Evolutionary conservation across 1,140 invertebrate genomes (phyloP), one percentile per base, ranked within the genome.

Genomic region (Macrotrachela quadricornifera): DNA sequence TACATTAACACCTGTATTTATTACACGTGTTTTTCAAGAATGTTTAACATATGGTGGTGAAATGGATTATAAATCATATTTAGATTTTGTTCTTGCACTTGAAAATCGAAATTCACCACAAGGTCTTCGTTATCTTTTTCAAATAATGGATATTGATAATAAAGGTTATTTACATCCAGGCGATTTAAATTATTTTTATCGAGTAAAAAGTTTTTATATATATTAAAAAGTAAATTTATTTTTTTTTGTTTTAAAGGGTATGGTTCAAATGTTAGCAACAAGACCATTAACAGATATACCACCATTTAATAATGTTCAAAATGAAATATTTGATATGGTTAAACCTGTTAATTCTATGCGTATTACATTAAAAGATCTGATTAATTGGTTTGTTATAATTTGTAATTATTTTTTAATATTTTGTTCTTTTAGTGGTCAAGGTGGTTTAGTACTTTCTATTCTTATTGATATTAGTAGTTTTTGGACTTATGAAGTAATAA

Each of bases 281-380:
- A 30, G 21, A 30, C 21, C 21, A 30, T 30, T 30, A 30, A 30
- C 21, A 30, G 21, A 30, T 4, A 8, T 42, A 14, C 41, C 41
- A 14, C 15, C 78, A 57, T 92, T 94, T 70, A 80, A 87, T 58
- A 85, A 94, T 73, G 81, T 95, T 0, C 88, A 90, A 71, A 84
- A 94, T 72, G 87, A 94, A 72, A 86, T 95, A 59, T 94, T 92
- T 73, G 88, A 95, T 70, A 94, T 96, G 87, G 83, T 92, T 0
- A 82, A 85, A 60, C 86, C 88, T 1, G 75, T 74, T 50, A 77
- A 91, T 71, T 79, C 84, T 0, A 72, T 77, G 6, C 79, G 79
- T 65, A 90, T 95, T 57, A 91, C 85, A 0, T 68, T 91, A 1
- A 75, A 81, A 61, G 88, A 95, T 75, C 73, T 95, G 49, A 69